phyloP scores from a whole-genome alignment of 2,113 vertebrate species.

The Otus sunia region DNA sequence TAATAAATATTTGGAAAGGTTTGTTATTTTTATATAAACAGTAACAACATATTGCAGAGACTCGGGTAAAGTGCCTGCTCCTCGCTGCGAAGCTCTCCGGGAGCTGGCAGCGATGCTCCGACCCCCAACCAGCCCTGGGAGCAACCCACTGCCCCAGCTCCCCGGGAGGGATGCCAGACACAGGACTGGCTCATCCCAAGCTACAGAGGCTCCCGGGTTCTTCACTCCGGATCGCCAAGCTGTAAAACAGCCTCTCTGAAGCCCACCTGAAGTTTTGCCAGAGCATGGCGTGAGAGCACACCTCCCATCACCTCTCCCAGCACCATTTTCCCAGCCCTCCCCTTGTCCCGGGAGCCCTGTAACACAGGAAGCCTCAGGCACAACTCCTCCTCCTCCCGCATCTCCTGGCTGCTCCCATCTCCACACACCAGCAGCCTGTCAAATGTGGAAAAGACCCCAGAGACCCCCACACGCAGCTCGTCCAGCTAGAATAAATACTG shows the following conservation, averaged over 20 bases:
- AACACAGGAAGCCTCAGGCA: rapidly evolving
- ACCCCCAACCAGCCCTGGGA: background rate
- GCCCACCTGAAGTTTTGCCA: rapidly evolving
- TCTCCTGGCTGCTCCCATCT: background rate
- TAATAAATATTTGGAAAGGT: constrained; percentile 53
- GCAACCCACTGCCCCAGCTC: background rate
- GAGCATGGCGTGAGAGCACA: rapidly evolving
- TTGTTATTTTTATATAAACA: constrained; percentile 37
- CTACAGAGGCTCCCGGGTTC: background rate
- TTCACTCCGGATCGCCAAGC: rapidly evolving
- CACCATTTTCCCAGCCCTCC: background rate
- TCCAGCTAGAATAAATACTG: rapidly evolving
- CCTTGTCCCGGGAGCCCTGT: rapidly evolving
- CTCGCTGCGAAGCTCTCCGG: rapidly evolving
- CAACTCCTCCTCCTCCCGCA: background rate
- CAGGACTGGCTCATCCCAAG: background rate
- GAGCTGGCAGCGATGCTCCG: rapidly evolving
- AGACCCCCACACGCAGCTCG: background rate
- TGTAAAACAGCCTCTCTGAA: background rate
- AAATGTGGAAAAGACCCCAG: background rate
- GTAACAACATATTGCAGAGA: background rate
- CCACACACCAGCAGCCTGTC: background rate
- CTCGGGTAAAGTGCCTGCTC: background rate
- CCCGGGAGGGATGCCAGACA: rapidly evolving
- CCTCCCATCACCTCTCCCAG: background rate